Evolutionary conservation across 2,888 invertebrate genomes (phyloP).

Genomic region (Chrysolina oricalcia): DNA sequence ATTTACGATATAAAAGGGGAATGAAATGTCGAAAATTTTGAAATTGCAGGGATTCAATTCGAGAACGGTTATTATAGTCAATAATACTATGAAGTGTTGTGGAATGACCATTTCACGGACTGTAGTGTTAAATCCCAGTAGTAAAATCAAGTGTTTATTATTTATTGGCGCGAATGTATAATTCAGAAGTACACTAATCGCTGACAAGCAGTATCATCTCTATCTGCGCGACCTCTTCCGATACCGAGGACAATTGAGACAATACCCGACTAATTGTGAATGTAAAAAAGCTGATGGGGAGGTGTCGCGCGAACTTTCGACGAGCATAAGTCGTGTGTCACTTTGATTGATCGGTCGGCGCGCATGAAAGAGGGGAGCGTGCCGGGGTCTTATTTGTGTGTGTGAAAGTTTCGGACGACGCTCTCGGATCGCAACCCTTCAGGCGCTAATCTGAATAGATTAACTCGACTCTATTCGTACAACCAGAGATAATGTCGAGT

Average conservation of each 20-base stretch:
- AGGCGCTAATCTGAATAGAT: slow-evolving; percentile 47
- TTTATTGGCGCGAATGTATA: neutral
- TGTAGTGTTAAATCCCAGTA: too few species aligned
- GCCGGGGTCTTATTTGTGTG: slow-evolving; percentile 44
- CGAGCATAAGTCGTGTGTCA: slow-evolving; percentile 57
- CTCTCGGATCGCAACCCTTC: slow-evolving; percentile 37
- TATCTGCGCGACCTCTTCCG: neutral
- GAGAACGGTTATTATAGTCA: too few species aligned
- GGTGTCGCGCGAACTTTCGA: slow-evolving; percentile 49
- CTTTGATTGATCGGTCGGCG: slow-evolving; percentile 54
- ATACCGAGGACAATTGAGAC: slow-evolving; percentile 26
- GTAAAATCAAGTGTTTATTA: neutral
- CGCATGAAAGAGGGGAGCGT: slow-evolving; percentile 40
- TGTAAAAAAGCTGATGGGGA: slow-evolving; percentile 50
- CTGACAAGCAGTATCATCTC: neutral
- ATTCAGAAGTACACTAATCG: neutral
- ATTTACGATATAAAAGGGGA: too few species aligned
- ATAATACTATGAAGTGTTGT: too few species aligned
- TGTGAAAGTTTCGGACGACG: slow-evolving; percentile 16
- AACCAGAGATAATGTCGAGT: slow-evolving; percentile 47
- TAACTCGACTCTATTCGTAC: slow-evolving; percentile 41
- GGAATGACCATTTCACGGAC: too few species aligned
- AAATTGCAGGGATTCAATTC: too few species aligned
- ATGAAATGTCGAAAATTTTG: too few species aligned
- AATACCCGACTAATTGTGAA: slow-evolving; percentile 44